phyloP scores from a whole-genome alignment of 2,113 vertebrate species.

The Saccopteryx leptura region DNA sequence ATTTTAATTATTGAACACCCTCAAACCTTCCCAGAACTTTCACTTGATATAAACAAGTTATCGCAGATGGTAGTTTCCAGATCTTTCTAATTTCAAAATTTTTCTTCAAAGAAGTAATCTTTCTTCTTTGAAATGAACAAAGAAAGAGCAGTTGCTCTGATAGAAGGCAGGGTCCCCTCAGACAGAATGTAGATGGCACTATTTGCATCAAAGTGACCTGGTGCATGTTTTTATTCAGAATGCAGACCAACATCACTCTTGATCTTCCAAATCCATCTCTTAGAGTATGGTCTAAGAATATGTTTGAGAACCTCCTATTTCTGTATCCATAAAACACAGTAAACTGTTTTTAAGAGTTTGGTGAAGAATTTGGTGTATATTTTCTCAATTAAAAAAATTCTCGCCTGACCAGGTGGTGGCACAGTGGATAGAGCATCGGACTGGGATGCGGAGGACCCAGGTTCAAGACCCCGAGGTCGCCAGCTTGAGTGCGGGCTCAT shows the following conservation, averaged over 20 bases:
- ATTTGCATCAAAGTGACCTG: background rate
- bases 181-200: background rate
- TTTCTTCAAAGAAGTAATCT: slow-evolving; percentile 18
- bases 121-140: slow-evolving; percentile 8
- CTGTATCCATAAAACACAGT: background rate
- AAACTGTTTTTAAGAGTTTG: slow-evolving; percentile 33
- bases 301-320: background rate
- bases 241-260: background rate
- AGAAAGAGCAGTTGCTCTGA: background rate
- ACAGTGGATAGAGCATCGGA: background rate
- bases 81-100: slow-evolving; percentile 31
- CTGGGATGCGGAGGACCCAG: too few species aligned
- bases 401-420: background rate
- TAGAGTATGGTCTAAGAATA: background rate
- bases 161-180: background rate
- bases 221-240: background rate
- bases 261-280: background rate
- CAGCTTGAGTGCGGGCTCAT: too few species aligned
- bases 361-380: background rate
- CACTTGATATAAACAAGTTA: background rate
- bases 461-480: too few species aligned
- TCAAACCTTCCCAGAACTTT: background rate
- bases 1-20: background rate
- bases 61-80: background rate
- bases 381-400: slow-evolving; percentile 3